Evolutionary conservation across 2,888 invertebrate species (phyloP).

Genomic region (Tinea pellionella): DNA sequence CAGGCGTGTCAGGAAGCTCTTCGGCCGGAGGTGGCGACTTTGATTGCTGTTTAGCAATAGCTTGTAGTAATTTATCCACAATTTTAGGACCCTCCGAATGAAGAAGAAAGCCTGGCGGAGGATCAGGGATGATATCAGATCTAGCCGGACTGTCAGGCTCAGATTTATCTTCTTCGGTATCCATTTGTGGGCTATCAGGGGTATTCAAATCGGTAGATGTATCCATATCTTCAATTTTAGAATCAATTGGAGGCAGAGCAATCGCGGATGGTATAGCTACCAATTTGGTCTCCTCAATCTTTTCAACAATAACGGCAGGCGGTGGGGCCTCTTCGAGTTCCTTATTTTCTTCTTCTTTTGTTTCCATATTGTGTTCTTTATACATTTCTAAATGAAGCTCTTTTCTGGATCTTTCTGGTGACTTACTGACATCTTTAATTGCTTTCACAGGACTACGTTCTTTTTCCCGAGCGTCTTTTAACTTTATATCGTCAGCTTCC

Average conservation of each 20-base stretch:
- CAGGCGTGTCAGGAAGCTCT: constrained; percentile 39
- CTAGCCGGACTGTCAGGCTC: constrained; percentile 61
- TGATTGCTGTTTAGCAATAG: constrained; percentile 63
- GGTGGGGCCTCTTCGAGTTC: background rate
- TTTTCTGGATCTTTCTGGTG: constrained; percentile 23
- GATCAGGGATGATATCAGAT: constrained; percentile 59
- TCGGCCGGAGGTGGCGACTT: constrained; percentile 56
- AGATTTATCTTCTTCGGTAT: constrained; percentile 60
- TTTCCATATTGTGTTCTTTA: constrained; percentile 7
- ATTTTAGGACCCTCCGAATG: constrained; percentile 70
- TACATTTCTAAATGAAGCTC: constrained; percentile 16
- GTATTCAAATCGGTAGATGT: constrained; percentile 34
- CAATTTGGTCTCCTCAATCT: constrained; percentile 6
- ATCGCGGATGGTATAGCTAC: background rate
- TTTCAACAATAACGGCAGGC: constrained; percentile 3
- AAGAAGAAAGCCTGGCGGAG: constrained; percentile 54
- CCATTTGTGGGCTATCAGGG: constrained; percentile 50
- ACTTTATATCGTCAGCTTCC: constrained; percentile 38
- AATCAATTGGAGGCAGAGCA: background rate
- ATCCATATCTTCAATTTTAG: constrained; percentile 26
- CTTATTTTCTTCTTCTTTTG: background rate
- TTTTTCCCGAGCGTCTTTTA: constrained; percentile 28
- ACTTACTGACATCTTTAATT: constrained; percentile 26
- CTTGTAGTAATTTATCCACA: constrained; percentile 72
- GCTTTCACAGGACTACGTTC: constrained; percentile 18